Evolutionary conservation across 2,888 invertebrate genomes (phyloP).

Genomic region (Eupithecia subfuscata): DNA sequence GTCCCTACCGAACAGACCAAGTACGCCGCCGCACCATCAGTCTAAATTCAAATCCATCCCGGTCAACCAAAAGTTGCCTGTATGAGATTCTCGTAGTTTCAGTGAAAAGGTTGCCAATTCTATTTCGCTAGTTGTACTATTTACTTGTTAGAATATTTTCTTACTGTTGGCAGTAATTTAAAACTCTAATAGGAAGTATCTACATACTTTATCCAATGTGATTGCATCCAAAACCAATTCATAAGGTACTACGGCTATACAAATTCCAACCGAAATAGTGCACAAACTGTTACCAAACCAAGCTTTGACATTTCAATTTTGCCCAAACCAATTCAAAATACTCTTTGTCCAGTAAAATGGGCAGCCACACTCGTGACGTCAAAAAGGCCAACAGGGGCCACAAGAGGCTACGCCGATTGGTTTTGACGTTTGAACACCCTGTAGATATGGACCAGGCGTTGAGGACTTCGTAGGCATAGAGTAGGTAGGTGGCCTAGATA

Average conservation of each 20-base stretch:
- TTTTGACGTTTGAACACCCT: slow-evolving; percentile 45
- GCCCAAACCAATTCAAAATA: slow-evolving; percentile 35
- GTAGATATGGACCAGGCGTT: slow-evolving; percentile 42
- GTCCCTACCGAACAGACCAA: too few relatives aligned
- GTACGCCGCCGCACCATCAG: too few relatives aligned
- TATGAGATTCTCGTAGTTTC: neutral
- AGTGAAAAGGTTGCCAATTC: neutral
- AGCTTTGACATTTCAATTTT: slow-evolving; percentile 40
- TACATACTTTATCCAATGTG: neutral
- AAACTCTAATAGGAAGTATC: neutral
- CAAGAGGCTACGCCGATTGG: slow-evolving; percentile 38
- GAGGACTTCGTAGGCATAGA: slow-evolving; percentile 47
- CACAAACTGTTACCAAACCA: slow-evolving; percentile 7
- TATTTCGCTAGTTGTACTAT: neutral
- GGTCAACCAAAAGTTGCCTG: neutral
- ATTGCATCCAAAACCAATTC: neutral
- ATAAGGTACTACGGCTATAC: neutral
- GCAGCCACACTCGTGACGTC: slow-evolving; percentile 43
- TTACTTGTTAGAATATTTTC: neutral
- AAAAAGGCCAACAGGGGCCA: slow-evolving; percentile 37
- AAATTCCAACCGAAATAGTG: neutral
- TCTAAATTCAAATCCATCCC: too few relatives aligned
- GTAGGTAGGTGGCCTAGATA: slow-evolving; percentile 16
- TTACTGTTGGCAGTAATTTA: neutral
- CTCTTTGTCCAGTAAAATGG: slow-evolving; percentile 45